Percentiles rank a stretch among this genome's conserved stretches.
These are phyloP conservation scores for Calidris pygmaea DNA, from an alignment of 2,113 vertebrate species.

Conservation along the genomic window DNA sequence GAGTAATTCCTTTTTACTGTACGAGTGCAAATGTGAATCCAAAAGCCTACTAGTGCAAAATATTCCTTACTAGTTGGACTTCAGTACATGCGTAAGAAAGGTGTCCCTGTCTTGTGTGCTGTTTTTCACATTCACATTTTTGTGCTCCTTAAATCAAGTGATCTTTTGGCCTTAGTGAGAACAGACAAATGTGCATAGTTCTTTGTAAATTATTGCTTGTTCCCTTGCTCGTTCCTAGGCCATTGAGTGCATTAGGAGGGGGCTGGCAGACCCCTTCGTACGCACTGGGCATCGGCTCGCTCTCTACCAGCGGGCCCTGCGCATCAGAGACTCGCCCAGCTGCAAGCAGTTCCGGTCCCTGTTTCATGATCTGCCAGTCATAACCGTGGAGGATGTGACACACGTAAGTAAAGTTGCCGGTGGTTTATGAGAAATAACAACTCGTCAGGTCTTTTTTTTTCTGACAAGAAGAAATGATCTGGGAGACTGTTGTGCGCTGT, in stretches of 20 bases:
- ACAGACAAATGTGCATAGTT: not conserved
- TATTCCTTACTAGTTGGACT: not conserved
- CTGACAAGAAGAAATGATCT: not conserved
- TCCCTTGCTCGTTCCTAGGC: slow-evolving; percentile 71
- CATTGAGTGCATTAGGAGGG: slow-evolving; percentile 78
- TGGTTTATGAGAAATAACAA: not conserved
- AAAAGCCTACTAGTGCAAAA: not conserved
- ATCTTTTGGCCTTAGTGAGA: not conserved
- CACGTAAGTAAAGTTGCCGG: slow-evolving; percentile 77
- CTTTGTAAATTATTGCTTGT: accelerated
- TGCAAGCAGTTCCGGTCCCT: slow-evolving; percentile 75
- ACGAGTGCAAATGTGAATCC: not conserved
- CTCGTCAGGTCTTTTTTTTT: not conserved
- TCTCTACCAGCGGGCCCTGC: slow-evolving; percentile 85
- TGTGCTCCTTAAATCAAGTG: not conserved
- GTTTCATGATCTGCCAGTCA: slow-evolving; percentile 77
- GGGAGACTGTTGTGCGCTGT: not conserved
- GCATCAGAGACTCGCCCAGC: slow-evolving; percentile 85
- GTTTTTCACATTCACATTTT: accelerated
- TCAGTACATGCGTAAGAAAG: not conserved
- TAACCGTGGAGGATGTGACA: slow-evolving; percentile 81
- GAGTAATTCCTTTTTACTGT: not conserved
- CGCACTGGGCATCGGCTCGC: slow-evolving; percentile 88
- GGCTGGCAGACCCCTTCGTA: slow-evolving; percentile 84
- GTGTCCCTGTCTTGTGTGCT: not conserved